phyloP scores from a whole-genome alignment of 2,113 vertebrate genomes.

The Oncorhynchus keta region DNA sequence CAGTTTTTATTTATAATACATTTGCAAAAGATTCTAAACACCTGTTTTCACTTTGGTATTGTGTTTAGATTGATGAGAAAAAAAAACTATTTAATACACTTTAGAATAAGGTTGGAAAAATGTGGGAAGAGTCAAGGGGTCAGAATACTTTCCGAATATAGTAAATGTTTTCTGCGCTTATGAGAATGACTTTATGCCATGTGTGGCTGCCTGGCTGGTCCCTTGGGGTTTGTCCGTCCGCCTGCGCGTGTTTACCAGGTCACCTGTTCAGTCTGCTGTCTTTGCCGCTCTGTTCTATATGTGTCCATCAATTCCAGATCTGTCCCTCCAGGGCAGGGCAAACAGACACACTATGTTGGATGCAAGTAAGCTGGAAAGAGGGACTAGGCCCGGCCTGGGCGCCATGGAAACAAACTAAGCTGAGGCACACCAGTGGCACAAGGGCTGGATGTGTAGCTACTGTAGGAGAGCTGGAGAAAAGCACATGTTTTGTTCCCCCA shows the following conservation, averaged over 20 bases:
- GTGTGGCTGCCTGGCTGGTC: neutral
- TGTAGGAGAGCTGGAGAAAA: neutral
- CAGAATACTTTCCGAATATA: too few species aligned
- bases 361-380: constrained; percentile 25
- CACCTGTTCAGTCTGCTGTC: constrained; percentile 15
- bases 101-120: neutral
- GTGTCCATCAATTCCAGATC: constrained; percentile 37
- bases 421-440: neutral
- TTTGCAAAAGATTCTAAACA: too few species aligned
- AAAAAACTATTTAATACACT: too few species aligned
- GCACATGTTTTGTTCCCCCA: neutral
- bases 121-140: neutral
- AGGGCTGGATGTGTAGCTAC: neutral
- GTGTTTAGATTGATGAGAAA: too few species aligned
- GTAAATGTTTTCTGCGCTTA: too few species aligned
- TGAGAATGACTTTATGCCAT: neutral
- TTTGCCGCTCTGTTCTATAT: neutral
- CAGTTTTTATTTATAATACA: too few species aligned
- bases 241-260: constrained; percentile 18
- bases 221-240: constrained; percentile 9
- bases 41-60: too few species aligned
- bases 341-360: constrained; percentile 2
- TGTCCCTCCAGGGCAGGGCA: constrained; percentile 21
- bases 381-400: neutral
- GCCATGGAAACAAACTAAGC: neutral